Conservation (phyloP, 2,113 vertebrate genomes). For the Elephantulus edwardii region DNA sequence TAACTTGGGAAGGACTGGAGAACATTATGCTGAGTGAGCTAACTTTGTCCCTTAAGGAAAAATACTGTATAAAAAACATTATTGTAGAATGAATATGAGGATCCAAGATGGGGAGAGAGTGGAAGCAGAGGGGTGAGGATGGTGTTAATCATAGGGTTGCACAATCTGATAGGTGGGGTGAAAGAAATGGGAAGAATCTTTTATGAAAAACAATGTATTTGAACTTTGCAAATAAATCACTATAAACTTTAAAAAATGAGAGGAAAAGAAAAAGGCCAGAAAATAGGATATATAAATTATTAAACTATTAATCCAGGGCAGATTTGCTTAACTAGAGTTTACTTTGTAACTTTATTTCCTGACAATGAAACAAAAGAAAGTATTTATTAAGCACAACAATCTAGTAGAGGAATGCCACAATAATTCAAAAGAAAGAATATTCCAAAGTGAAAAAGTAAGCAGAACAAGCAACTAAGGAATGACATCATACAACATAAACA, state of each 20-base stretch:
- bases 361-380: neutral
- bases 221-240: constrained; percentile 18
- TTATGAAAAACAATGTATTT: no score
- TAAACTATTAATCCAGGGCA: neutral
- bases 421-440: constrained; percentile 53
- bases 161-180: no score
- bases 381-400: constrained; percentile 34
- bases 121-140: no score
- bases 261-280: neutral
- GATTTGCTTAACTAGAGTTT: neutral
- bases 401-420: constrained; percentile 65
- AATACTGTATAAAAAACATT: no score
- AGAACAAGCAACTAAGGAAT: constrained; percentile 67
- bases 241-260: neutral
- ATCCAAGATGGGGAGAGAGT: no score
- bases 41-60: no score
- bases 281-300: constrained; percentile 11
- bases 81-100: no score
- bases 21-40: no score
- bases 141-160: no score
- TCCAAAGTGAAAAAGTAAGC: constrained; percentile 58
- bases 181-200: no score
- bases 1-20: no score
- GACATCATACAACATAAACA: constrained; percentile 22
- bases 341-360: constrained; percentile 27